phyloP scores from a whole-genome alignment of 2,797 vertebrate genomes.

The Aotus griseimembra region DNA sequence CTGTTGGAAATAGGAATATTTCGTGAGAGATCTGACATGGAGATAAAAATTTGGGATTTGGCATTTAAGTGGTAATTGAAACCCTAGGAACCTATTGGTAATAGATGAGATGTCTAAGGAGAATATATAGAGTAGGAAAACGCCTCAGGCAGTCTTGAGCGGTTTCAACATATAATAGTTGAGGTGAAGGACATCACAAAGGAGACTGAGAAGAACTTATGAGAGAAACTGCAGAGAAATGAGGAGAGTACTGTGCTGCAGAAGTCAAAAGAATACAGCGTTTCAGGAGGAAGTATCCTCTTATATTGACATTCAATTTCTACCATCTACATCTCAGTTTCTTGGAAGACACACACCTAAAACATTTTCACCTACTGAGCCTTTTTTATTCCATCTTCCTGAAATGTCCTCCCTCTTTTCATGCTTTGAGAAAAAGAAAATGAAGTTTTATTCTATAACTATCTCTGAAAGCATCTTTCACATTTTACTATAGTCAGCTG shows the following conservation, averaged over 20 bases:
- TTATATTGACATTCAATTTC: background rate
- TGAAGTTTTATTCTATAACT: background rate
- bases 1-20: background rate
- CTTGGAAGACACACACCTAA: background rate
- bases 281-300: background rate
- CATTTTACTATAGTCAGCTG: background rate
- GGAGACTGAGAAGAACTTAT: background rate
- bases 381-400: background rate
- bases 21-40: background rate
- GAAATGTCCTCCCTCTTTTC: background rate
- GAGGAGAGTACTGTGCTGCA: fast-evolving
- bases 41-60: background rate
- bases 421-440: background rate
- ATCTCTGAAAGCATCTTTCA: background rate
- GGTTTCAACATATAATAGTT: background rate
- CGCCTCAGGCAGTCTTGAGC: background rate
- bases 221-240: background rate
- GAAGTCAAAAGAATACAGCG: background rate
- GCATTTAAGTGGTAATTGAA: background rate
- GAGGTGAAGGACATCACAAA: background rate
- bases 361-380: background rate
- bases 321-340: conserved; percentile 9
- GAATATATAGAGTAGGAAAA: background rate
- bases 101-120: background rate
- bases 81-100: background rate